Evolutionary conservation across 2,113 vertebrate species (phyloP), one percentile per base, ranked within the genome.

Genomic region (Thalassarche chlororhynchos): DNA sequence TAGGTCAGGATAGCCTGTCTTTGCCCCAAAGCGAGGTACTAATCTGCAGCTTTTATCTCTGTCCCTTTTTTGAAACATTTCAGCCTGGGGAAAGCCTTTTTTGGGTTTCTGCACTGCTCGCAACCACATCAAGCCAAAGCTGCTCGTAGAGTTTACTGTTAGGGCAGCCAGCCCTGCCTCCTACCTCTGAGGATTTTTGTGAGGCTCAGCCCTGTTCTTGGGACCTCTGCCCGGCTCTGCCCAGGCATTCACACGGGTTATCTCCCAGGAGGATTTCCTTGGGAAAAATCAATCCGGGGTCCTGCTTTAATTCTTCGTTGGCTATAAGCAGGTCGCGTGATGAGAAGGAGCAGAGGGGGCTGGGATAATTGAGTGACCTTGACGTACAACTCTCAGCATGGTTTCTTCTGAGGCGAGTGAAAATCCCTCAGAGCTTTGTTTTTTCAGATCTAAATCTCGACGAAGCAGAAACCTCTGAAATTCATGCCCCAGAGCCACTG

Each of bases 301-400:
- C 49, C 75, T 60, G 74, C 75, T 90, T 94, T 62, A 91, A 80
- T 91, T 90, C 51, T 57, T 93, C 3, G 1, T 80, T 5, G 2
- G 61, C 84, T 84, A 36, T 26, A 65, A 76, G 29, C n/a, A 36
- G 40, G 26, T 40, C 32, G 51, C 9, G 9, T 90, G 81, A 93
- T 42, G n/a, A 72, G 71, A 61, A 80, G 16, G 28, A 84, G 61
- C 1, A 1, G 77, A 91, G 91, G 61, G 89, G 78, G 87, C 61
- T 69, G 84, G 90, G 71, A 84, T 94, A 92, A 95, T 31, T 42
- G 49, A 89, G 85, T 90, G 85, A 94, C 97, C 92, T 74, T 86
- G 68, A 74, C 5, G 3, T 71, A 58, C 74, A 94, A 54, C 68
- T 85, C 91, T 79, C 91, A 83, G 91, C 68, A 44, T 23, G 64